Evolutionary conservation across 2,888 invertebrate species (phyloP), one percentile per base, ranked within the genome.

Genomic region (Megaustenia siamemsis): DNA sequence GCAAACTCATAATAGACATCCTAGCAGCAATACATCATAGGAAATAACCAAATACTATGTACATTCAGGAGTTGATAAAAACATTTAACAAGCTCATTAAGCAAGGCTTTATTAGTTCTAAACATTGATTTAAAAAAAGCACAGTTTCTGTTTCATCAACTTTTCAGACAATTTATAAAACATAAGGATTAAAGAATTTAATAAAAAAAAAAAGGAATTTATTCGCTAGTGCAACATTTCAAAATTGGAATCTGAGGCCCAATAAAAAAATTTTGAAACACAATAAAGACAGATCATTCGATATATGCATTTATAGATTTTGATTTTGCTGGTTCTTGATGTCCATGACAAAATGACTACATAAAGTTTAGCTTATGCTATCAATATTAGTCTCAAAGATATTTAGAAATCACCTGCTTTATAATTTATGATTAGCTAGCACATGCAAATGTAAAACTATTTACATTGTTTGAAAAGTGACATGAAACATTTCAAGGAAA

Each of bases 21-120:
- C 71, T 38, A 38, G 69, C 80, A 69, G 38, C n/a, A 49, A 56
- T 32, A 71, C 71, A 38, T 56, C 69, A 81, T 28, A 81, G 49
- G 5, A 68, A 68, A 21, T 56, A 32, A 63, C 15, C 56, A 78
- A 60, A 78, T 49, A 5, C 10, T 66, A 80, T 80, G 43, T 80
- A 68, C 68, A 80, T 15, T 68, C 18, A 43, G 24, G 28, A 60
- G 38, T 40, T 76, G 10, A 8, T 18, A 12, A 28, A 49, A 66
- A 40, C 18, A 21, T 35, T 77, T 63, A 28, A 63, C 24, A 77
- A 63, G 28, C 43, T 45, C 1, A 28, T 45, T 12, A 43, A 45
- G 45, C 71, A 45, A 71, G n/a, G 3, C 4, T 28, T 73, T 73
- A 15, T 28, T 73, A 28, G 28, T n/a, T 73, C 28, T 15, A 45